phyloP scores from a whole-genome alignment of 1,140 invertebrate genomes.

The Eumaeus atala region DNA sequence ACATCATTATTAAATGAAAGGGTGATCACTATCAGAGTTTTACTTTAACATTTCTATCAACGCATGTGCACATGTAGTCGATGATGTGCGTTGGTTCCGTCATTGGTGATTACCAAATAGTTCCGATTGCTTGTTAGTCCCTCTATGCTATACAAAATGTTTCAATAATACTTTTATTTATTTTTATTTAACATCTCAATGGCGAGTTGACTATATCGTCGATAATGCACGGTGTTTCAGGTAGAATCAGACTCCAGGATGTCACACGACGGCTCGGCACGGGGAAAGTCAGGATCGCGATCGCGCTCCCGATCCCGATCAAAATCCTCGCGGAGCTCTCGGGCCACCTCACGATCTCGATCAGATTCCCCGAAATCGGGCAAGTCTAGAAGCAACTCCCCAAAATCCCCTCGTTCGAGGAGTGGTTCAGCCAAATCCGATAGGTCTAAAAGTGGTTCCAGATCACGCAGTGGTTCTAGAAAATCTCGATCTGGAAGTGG shows the following conservation, averaged over 20 bases:
- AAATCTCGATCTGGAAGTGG: constrained; percentile 21
- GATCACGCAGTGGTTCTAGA: constrained; percentile 24
- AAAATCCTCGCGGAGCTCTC: constrained; percentile 26
- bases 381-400: constrained; percentile 17
- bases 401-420: constrained; percentile 18
- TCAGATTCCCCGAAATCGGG: constrained; percentile 27
- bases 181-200: no score
- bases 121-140: no score
- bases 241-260: constrained; percentile 44
- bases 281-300: constrained; percentile 30
- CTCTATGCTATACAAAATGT: no score
- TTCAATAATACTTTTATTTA: no score
- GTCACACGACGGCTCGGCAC: constrained; percentile 46
- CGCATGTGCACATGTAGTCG: no score
- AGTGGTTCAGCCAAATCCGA: constrained; percentile 20
- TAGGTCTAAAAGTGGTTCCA: constrained; percentile 16
- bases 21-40: no score
- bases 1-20: no score
- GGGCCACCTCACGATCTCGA: constrained; percentile 23
- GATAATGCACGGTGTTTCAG: constrained; percentile 22
- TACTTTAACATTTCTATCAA: no score
- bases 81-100: no score
- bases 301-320: constrained; percentile 28
- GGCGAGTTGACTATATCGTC: neutral
- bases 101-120: no score